These are phyloP conservation scores for Hylaea fasciaria DNA, from an alignment of 2,888 invertebrate species.

Conservation along the genomic window DNA sequence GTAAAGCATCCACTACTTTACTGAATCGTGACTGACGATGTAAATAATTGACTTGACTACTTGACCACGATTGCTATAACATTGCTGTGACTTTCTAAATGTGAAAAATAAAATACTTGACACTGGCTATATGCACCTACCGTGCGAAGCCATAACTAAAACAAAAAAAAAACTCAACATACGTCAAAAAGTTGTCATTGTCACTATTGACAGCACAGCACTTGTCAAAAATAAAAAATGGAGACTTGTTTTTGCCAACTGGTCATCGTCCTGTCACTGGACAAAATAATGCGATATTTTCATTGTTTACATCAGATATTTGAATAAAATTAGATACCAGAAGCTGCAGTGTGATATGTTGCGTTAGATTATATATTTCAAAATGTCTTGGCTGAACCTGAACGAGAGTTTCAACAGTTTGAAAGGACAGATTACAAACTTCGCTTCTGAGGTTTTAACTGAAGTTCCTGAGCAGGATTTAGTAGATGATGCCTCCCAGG, in stretches of 20 bases:
- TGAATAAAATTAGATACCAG: constrained; percentile 52
- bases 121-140: no score
- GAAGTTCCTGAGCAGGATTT: constrained; percentile 86
- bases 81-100: no score
- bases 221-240: constrained; percentile 43
- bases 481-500: constrained; percentile 51
- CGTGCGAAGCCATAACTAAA: no score
- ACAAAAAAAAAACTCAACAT: no score
- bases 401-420: constrained; percentile 88
- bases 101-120: no score
- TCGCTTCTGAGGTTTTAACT: constrained; percentile 95
- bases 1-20: no score
- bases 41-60: no score
- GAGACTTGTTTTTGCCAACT: constrained; percentile 83
- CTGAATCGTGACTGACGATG: no score
- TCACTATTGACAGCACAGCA: not conserved
- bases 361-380: constrained; percentile 47
- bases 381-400: constrained; percentile 89
- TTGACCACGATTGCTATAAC: no score
- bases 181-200: no score
- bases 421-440: constrained; percentile 94
- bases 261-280: constrained; percentile 76
- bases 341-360: constrained; percentile 66
- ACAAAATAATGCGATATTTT: constrained; percentile 80
- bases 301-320: constrained; percentile 70